Percentiles rank a stretch among this genome's conserved stretches.
These are phyloP conservation scores for Rhagonycha lutea DNA, from an alignment of 2,888 invertebrate species.

Conservation along the genomic window DNA sequence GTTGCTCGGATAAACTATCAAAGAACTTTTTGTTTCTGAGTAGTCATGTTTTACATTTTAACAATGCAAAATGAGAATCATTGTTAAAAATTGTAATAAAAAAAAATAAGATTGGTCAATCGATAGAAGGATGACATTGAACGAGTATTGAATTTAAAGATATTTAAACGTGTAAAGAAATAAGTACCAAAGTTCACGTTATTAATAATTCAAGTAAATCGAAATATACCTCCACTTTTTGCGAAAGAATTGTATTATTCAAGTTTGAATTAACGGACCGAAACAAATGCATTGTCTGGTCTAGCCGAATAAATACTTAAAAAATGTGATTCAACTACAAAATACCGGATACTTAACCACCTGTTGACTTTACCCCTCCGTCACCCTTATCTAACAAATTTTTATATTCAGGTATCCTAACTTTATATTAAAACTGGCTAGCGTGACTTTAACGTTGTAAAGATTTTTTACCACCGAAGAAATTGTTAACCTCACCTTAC, in stretches of 20 bases:
- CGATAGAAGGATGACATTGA: background rate
- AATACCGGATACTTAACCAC: conserved; percentile 21
- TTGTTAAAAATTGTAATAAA: background rate
- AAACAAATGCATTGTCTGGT: background rate
- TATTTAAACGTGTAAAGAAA: background rate
- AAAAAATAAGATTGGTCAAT: background rate
- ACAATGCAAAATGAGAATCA: background rate
- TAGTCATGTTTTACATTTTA: background rate
- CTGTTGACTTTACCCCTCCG: conserved; percentile 15
- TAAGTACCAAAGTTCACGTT: too few species aligned
- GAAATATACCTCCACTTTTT: background rate
- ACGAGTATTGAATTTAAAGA: background rate
- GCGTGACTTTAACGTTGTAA: background rate
- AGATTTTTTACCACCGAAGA: background rate
- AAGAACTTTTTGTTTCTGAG: background rate
- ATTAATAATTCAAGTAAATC: too few species aligned
- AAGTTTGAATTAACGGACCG: background rate
- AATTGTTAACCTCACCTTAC: background rate
- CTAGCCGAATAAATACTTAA: background rate
- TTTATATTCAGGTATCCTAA: conserved; percentile 18
- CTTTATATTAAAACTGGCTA: background rate
- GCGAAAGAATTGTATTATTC: background rate
- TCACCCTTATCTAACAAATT: conserved; percentile 24
- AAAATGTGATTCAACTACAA: background rate
- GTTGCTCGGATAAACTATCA: background rate